Evolutionary conservation across 2,888 invertebrate genomes (phyloP).

Genomic region (Chironomus tentans): DNA sequence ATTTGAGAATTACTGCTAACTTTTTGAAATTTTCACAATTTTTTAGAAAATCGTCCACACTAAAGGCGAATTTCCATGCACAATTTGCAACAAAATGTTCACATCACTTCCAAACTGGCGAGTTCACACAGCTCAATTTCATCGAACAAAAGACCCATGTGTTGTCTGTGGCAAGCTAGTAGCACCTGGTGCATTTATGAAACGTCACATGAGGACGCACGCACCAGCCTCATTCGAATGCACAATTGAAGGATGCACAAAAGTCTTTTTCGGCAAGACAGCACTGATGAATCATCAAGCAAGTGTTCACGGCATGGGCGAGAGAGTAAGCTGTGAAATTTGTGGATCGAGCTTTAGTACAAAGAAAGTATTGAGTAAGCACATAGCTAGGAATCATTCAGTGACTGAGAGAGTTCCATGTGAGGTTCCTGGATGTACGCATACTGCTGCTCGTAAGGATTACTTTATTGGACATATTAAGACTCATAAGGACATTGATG

Average conservation of each 20-base stretch:
- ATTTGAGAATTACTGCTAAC: no score
- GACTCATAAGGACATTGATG: background rate
- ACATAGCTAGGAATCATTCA: background rate
- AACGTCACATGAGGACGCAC: background rate
- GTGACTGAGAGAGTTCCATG: background rate
- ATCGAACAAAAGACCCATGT: background rate
- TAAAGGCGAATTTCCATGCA: constrained; percentile 1
- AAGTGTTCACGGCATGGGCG: background rate
- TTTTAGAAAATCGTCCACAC: background rate
- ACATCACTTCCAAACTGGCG: background rate
- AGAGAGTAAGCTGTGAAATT: background rate
- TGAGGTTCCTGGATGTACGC: background rate
- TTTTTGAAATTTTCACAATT: no score
- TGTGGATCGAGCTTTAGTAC: background rate
- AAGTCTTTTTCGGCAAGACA: background rate
- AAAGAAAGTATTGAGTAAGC: background rate
- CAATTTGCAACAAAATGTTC: background rate
- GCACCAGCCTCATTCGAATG: background rate
- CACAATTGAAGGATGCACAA: background rate
- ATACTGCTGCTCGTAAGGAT: background rate
- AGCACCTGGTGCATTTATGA: background rate
- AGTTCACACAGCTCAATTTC: background rate
- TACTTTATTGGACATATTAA: background rate
- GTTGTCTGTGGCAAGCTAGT: background rate
- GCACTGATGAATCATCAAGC: background rate